Evolutionary conservation across 30 jellyfish, hydroid and myxozoan genomes (phyloP), one percentile per base, ranked within the genome.

Genomic region (Cassiopea xamachana): DNA sequence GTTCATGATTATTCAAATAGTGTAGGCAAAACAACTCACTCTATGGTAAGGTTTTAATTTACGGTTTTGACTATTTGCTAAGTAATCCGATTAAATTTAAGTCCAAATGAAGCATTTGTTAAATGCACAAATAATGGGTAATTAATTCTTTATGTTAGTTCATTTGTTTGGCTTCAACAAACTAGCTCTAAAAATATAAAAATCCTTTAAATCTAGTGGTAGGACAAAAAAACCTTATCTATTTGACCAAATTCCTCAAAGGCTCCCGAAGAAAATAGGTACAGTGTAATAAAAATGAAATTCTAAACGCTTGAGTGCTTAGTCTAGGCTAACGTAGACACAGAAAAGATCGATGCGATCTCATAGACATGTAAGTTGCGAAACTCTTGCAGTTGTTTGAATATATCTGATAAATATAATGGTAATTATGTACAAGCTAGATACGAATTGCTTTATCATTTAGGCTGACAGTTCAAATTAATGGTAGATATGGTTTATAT

Each of bases 151-250:
- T 18, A n/a, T 78, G 87, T 46, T 27, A 78, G 87, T 78, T 55
- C 49, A 39, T 49, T 78, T 78, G 74, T 78, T 51, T 50, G 75
- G 2, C 15, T 39, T 78, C 50, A 78, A 78, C 87, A 78, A 47
- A 75, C 87, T 78, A 19, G 51, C 75, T 78, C 87, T 78, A 78
- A 48, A 78, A 78, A 78, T 78, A 78, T 78, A 78, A 7, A 9
- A n/a, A 8, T 78, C 76, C 50, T 78, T 48, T 48, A 18, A 18
- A 44, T 78, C 76, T 43, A 78, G 69, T 48, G 39, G 1, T 43
- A 19, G 71, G n/a, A 1, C 45, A 14, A 50, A 46, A 43, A 78
- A 50, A 39, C 58, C 87, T n/a, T 78, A 10, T 78, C 87, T 60
- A 48, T 50, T 12, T 10, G 43, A 27, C 19, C 76, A 19, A 71